A percentile compares a stretch with the other conserved stretches of the same genome.
phyloP scores from a whole-genome alignment of 1,140 invertebrate species.

The Drosophila virilis region DNA sequence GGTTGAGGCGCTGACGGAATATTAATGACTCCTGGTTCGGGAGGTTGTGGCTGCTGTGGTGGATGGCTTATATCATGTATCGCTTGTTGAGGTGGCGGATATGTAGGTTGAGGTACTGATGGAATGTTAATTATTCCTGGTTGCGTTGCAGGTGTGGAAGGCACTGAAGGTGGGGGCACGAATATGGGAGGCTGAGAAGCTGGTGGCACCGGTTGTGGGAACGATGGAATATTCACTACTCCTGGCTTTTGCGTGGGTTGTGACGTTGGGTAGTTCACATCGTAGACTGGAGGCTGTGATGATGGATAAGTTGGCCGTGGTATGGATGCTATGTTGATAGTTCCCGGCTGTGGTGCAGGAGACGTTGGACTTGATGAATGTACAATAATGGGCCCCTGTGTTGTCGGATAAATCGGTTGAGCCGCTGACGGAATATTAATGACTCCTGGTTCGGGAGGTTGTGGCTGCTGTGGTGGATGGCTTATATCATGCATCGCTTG shows the following conservation, averaged over 20 bases:
- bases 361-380: background rate
- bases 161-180: conserved; percentile 86
- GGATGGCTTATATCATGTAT: conserved; percentile 87
- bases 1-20: conserved; percentile 30
- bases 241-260: conserved; percentile 85
- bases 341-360: conserved; percentile 25
- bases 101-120: conserved; percentile 47
- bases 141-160: conserved; percentile 84
- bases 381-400: too few species aligned
- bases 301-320: conserved; percentile 27
- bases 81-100: conserved; percentile 89
- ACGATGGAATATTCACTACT: conserved; percentile 85
- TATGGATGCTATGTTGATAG: conserved; percentile 44
- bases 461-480: conserved; percentile 11
- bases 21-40: conserved; percentile 41
- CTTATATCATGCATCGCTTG: conserved; percentile 2
- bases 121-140: conserved; percentile 53
- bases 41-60: background rate
- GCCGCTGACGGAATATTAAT: conserved; percentile 76
- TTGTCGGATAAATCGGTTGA: conserved; percentile 13
- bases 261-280: conserved; percentile 13
- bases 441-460: conserved; percentile 87
- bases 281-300: conserved; percentile 26
- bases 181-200: conserved; percentile 72
- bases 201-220: conserved; percentile 18